Conservation (phyloP, 2,113 vertebrate genomes). For the Onychostruthus taczanowskii region DNA sequence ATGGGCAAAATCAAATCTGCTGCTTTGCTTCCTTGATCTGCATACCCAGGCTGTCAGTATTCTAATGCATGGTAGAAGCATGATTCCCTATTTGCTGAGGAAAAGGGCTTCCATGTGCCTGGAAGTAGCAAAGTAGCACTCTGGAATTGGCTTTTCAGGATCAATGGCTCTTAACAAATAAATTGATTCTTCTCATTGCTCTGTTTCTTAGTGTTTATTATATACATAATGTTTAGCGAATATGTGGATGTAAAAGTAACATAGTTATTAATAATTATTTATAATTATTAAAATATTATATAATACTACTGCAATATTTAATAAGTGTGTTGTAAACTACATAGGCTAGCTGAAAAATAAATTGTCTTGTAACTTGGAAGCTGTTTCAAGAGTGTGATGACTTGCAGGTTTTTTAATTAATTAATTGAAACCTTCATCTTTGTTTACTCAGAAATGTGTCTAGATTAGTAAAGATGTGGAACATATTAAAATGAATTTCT, state of each 20-base stretch:
- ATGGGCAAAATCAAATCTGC: neutral
- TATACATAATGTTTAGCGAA: neutral
- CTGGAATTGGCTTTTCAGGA: neutral
- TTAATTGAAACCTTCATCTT: neutral
- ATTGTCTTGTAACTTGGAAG: neutral
- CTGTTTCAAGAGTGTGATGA: neutral
- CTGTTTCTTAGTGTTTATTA: neutral
- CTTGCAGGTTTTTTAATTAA: neutral
- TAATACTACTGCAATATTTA: neutral
- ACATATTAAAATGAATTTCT: neutral
- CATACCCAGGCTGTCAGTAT: neutral
- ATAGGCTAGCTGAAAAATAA: constrained; percentile 15
- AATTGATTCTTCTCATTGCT: neutral
- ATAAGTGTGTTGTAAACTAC: neutral
- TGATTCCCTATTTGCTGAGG: neutral
- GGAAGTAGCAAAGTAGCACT: neutral
- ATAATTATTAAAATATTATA: neutral
- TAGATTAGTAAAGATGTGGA: neutral
- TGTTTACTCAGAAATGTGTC: constrained; percentile 37
- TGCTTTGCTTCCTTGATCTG: neutral
- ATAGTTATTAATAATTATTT: neutral
- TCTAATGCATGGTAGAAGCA: neutral
- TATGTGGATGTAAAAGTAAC: neutral
- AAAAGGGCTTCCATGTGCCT: neutral
- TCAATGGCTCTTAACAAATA: neutral